Base-by-base conservation (phyloP, 2,888 invertebrate genomes). In the Gari tellinella region DNA sequence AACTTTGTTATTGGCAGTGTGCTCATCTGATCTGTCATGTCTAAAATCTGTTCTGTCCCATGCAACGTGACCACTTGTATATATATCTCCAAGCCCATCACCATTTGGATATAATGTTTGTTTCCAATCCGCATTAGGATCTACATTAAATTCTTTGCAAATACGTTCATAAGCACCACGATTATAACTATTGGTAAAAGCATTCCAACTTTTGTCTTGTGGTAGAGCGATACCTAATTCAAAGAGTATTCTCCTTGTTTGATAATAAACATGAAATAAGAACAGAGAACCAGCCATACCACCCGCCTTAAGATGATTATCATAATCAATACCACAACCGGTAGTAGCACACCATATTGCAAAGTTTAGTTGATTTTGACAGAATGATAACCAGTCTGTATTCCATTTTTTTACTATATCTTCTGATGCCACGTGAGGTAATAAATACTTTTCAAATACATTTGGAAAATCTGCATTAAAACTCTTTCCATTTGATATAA, bases 351-450 rank as follows among this genome's bases (percentile, higher is more conserved):
- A 65, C 52, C 61, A 65, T 19, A 72, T 40, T 23, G 72, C 62
- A 53, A 67, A 67, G 45, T 66, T 56, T 21, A 72, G 49, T 31
- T 72, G 66, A 57, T 72, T 66, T 48, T 62, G 72, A 58, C 67
- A 70, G 46, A 70, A 76, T 26, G 26, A 41, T 25, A 70, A 37
- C 38, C 60, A 52, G 21, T 67, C 49, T 25, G 62, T 45, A 14
- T 57, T 51, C 67, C 57, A 67, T 52, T 37, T 14, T 46, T 56
- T 1, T 17, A 62, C 56, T 37, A 62, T 38, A 1, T 40, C 57
- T 45, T 56, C 41, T 56, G 62, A 48, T 55, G 38, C n/a, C 26
- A 60, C 56, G 12, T 43, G 21, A 52, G 52, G 55, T 49, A 57
- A 25, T 56, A 40, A 23, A 23, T 65, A 65, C 7, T 67, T 53